Evolutionary conservation across 1,140 invertebrate genomes (phyloP).

Genomic region (Euborellia annulipes): DNA sequence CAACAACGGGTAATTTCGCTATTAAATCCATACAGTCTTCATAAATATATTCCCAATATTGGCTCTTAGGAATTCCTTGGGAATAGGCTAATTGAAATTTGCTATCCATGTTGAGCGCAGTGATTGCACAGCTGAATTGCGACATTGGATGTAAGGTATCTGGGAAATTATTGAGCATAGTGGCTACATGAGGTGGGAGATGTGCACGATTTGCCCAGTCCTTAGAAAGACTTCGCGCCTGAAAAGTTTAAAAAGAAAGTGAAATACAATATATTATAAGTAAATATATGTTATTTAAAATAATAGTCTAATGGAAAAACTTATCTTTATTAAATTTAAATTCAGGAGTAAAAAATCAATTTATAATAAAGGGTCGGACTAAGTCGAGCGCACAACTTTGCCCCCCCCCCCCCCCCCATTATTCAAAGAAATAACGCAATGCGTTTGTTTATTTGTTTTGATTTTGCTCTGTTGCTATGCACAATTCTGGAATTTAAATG

Average conservation of each 20-base stretch:
- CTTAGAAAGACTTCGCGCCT: slow-evolving; percentile 35
- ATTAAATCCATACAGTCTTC: slow-evolving; percentile 54
- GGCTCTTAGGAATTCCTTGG: slow-evolving; percentile 40
- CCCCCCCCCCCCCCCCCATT: too few species aligned
- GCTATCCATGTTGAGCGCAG: slow-evolving; percentile 46
- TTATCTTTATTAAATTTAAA: too few species aligned
- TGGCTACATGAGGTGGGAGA: slow-evolving; percentile 49
- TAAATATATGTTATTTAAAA: too few species aligned
- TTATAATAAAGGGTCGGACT: too few species aligned
- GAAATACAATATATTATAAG: too few species aligned
- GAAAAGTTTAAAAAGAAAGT: slow-evolving; percentile 12
- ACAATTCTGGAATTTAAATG: too few species aligned
- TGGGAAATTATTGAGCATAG: slow-evolving; percentile 49
- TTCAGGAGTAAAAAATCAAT: too few species aligned
- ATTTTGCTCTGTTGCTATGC: too few species aligned
- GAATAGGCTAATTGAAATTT: slow-evolving; percentile 47
- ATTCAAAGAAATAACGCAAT: too few species aligned
- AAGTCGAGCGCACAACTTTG: too few species aligned
- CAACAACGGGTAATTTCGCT: slow-evolving; percentile 49
- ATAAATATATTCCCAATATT: slow-evolving; percentile 47
- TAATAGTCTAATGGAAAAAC: too few species aligned
- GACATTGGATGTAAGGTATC: slow-evolving; percentile 50
- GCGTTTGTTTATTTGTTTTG: too few species aligned
- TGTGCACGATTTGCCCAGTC: slow-evolving; percentile 49
- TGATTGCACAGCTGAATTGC: slow-evolving; percentile 47